Conservation (phyloP, 2,888 invertebrate species). For the Oscheius sp. region DNA sequence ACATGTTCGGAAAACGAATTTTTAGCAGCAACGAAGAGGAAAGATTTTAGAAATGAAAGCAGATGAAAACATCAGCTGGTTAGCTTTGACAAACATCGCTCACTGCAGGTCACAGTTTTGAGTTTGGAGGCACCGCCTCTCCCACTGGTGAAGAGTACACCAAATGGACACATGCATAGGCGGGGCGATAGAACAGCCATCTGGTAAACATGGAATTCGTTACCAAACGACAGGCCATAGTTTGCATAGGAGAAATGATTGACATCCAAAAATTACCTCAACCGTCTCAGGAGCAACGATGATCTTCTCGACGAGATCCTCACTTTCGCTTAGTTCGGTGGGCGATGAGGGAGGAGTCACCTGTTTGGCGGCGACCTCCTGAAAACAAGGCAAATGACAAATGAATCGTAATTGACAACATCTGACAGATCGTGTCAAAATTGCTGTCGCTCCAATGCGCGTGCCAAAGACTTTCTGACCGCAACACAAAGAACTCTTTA, state of each 20-base stretch:
- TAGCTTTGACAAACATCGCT: not conserved
- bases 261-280: conserved; percentile 13
- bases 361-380: conserved; percentile 26
- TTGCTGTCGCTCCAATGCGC: conserved; percentile 5
- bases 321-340: conserved; percentile 12
- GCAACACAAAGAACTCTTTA: not conserved
- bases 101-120: not conserved
- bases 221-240: not conserved
- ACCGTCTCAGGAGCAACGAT: conserved; percentile 6
- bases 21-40: not conserved
- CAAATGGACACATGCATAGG: conserved; percentile 6
- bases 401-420: conserved; percentile 20
- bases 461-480: conserved; percentile 3
- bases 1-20: too few species aligned
- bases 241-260: conserved; percentile 2
- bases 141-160: not conserved
- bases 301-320: conserved; percentile 17
- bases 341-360: conserved; percentile 26
- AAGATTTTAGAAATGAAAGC: not conserved
- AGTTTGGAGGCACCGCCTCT: conserved; percentile 2
- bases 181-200: conserved; percentile 12
- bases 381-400: conserved; percentile 20
- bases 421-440: conserved; percentile 21
- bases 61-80: not conserved
- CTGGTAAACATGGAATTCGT: conserved; percentile 25